These are phyloP conservation scores for Apostichopus leukothele DNA, from an alignment of 53 echinoderm and acorn worm genomes.

Conservation along the genomic window DNA sequence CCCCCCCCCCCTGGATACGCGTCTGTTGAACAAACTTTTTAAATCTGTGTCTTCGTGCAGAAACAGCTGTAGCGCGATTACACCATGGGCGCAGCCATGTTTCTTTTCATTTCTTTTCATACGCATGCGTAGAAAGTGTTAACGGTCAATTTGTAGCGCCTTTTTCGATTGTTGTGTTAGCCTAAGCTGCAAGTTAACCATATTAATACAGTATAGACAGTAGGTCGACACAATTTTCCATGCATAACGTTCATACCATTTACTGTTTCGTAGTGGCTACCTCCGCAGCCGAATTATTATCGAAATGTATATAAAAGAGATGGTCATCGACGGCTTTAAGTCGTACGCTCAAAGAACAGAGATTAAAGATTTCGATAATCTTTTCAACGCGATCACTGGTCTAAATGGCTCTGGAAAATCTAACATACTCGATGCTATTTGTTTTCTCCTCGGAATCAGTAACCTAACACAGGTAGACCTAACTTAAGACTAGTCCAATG, in stretches of 20 bases:
- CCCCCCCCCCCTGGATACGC: too few relatives aligned
- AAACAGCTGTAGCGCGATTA: too few relatives aligned
- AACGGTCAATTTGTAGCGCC: constrained; percentile 72
- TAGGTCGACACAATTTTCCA: too few relatives aligned
- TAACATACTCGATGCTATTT: constrained; percentile 95
- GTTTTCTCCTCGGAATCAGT: constrained; percentile 93
- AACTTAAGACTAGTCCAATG: too few relatives aligned
- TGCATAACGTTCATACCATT: background rate
- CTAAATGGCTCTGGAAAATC: constrained; percentile 98
- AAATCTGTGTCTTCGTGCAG: too few relatives aligned
- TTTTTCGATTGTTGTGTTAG: constrained; percentile 54
- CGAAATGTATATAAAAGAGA: constrained; percentile 95
- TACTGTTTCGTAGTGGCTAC: background rate
- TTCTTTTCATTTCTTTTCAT: background rate
- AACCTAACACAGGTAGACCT: constrained; percentile 87
- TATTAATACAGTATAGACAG: too few relatives aligned
- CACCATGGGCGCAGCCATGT: constrained; percentile 67
- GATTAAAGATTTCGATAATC: constrained; percentile 95
- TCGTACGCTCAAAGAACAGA: constrained; percentile 99
- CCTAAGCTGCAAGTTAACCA: too few relatives aligned
- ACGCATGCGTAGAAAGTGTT: constrained; percentile 60
- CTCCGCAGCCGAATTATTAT: background rate
- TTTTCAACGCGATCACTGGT: constrained; percentile 97
- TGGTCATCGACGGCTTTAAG: constrained; percentile 94
- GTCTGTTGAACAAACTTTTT: too few relatives aligned